Conservation (phyloP, 2,797 vertebrate genomes). For the Sebastes trivittatus region DNA sequence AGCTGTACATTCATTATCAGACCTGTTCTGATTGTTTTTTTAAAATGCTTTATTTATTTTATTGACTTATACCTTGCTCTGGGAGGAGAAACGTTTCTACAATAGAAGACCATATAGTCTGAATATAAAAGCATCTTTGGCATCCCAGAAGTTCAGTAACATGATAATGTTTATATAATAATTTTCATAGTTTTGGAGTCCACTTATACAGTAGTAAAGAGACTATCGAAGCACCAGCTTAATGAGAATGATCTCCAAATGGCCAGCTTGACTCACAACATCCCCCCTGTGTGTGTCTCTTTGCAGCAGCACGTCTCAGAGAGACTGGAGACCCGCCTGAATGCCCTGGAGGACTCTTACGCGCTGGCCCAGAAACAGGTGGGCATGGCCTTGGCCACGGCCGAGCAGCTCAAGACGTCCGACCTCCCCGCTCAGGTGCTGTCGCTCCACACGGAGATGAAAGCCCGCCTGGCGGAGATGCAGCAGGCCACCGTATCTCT, state of each 20-base stretch:
- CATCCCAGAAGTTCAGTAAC: neutral
- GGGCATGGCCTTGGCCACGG: constrained; percentile 63
- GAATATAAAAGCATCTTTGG: neutral
- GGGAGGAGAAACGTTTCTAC: neutral
- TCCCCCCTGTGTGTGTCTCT: constrained; percentile 6
- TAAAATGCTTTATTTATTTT: neutral
- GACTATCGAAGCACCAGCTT: neutral
- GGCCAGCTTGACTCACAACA: neutral
- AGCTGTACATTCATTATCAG: neutral
- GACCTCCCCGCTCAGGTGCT: constrained; percentile 74
- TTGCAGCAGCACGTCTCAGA: constrained; percentile 58
- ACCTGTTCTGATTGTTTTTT: neutral
- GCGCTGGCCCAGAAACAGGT: constrained; percentile 71
- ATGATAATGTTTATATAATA: neutral
- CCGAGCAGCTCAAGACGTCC: constrained; percentile 69
- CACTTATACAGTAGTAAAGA: neutral
- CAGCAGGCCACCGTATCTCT: constrained; percentile 69
- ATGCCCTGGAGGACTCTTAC: constrained; percentile 67
- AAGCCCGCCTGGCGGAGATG: constrained; percentile 70
- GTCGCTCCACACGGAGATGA: constrained; percentile 72
- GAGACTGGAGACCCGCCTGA: constrained; percentile 65
- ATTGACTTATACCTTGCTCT: neutral
- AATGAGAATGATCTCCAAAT: neutral
- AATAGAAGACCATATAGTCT: neutral
- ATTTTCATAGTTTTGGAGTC: neutral